These are phyloP conservation scores for Rhabdomys pumilio DNA, from an alignment of 2,797 vertebrate genomes.

Conservation along the genomic window DNA sequence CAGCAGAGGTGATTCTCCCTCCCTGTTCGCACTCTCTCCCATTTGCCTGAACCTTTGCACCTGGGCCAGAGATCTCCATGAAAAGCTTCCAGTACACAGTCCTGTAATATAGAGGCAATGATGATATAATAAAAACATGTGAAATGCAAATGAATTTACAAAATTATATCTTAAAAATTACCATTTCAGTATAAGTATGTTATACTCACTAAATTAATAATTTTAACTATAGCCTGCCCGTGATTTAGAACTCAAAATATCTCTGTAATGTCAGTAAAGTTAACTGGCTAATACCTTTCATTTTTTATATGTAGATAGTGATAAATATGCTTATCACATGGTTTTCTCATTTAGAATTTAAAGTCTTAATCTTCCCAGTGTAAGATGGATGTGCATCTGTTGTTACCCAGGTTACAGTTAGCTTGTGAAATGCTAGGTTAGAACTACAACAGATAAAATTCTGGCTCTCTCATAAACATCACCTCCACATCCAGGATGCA, in stretches of 20 bases:
- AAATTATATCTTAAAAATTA: background rate
- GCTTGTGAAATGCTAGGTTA: background rate
- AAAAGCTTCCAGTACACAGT: too few species aligned
- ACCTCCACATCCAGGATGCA: too few species aligned
- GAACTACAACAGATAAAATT: background rate
- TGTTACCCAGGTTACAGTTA: background rate
- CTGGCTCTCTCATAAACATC: background rate
- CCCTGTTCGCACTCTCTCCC: too few species aligned
- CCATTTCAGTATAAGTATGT: background rate
- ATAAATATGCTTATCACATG: background rate
- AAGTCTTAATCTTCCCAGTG: background rate
- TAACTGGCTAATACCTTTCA: background rate
- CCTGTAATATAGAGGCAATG: background rate
- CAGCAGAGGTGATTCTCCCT: too few species aligned
- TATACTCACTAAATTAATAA: background rate
- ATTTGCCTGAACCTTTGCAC: too few species aligned
- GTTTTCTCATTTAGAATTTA: background rate
- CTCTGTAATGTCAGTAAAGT: background rate
- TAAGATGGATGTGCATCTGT: background rate
- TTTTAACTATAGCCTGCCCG: background rate
- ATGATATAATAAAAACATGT: background rate
- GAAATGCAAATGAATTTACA: background rate
- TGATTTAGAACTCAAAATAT: background rate
- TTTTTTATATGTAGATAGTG: background rate
- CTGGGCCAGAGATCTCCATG: too few species aligned